A percentile compares a stretch with the other conserved stretches of the same genome.
Conservation (phyloP, 2,113 vertebrate genomes). For the Amblyornis subalaris region DNA sequence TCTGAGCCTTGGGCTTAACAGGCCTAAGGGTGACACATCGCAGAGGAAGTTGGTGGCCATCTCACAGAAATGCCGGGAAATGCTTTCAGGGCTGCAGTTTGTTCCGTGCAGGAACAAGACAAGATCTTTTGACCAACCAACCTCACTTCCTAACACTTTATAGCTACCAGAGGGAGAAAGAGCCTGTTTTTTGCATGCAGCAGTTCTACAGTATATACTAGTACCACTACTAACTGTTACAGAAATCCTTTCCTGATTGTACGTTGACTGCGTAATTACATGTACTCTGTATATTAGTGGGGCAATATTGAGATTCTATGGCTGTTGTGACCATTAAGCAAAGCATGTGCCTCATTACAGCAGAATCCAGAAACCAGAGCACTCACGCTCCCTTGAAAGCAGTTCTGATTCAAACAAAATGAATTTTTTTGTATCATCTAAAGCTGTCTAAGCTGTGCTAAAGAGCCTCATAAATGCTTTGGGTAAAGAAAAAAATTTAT, state of each 20-base stretch:
- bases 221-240: background rate
- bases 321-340: background rate
- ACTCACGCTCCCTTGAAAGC: background rate
- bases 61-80: background rate
- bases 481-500: background rate
- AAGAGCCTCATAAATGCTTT: background rate
- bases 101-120: background rate
- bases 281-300: rapidly evolving
- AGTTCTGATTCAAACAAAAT: background rate
- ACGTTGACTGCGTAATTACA: background rate
- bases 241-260: background rate
- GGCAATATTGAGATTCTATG: background rate
- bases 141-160: background rate
- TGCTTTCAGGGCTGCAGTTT: background rate
- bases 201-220: background rate
- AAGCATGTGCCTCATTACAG: background rate
- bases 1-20: background rate
- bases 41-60: background rate
- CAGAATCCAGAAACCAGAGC: background rate
- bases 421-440: background rate
- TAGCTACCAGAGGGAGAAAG: background rate
- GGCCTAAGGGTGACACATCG: background rate
- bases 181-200: background rate
- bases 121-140: background rate
- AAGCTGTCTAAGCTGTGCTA: background rate